Conservation (phyloP, 1,140 invertebrate genomes). For the Epicauta chinensis region DNA sequence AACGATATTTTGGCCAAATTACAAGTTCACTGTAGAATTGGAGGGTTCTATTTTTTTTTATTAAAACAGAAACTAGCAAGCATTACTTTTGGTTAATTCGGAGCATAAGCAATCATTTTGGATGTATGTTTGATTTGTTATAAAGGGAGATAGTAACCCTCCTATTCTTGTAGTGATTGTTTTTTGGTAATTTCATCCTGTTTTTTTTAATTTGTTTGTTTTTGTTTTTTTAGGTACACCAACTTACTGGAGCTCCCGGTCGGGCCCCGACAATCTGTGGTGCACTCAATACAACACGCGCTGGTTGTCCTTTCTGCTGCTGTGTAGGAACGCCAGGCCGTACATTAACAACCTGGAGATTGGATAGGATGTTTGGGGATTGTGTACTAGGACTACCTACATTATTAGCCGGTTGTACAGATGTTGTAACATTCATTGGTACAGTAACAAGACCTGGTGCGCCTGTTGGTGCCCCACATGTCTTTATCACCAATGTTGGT, state of each 20-base stretch:
- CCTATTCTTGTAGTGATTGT: too few species aligned
- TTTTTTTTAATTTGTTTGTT: too few species aligned
- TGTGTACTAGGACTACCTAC: constrained; percentile 42
- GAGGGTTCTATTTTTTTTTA: background rate
- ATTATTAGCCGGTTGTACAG: constrained; percentile 39
- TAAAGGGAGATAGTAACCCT: too few species aligned
- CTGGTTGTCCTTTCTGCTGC: constrained; percentile 63
- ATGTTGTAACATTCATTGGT: constrained; percentile 57
- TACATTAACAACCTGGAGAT: constrained; percentile 83
- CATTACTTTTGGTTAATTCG: too few species aligned
- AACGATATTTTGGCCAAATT: too few species aligned
- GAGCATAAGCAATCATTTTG: too few species aligned
- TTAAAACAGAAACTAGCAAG: too few species aligned
- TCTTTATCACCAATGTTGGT: constrained; percentile 63
- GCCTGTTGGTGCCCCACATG: constrained; percentile 50
- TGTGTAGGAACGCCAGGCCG: constrained; percentile 59
- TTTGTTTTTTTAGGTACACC: constrained; percentile 19
- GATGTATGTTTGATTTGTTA: too few species aligned
- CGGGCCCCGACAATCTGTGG: constrained; percentile 74
- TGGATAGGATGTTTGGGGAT: constrained; percentile 53
- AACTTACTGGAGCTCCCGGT: constrained; percentile 71
- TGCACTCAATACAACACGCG: constrained; percentile 71
- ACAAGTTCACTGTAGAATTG: constrained; percentile 17
- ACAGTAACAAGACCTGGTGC: constrained; percentile 60
- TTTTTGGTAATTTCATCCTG: too few species aligned